Evolutionary conservation across 92 coral and sea anemone species (phyloP).

Genomic region (Paragorgia papillata): DNA sequence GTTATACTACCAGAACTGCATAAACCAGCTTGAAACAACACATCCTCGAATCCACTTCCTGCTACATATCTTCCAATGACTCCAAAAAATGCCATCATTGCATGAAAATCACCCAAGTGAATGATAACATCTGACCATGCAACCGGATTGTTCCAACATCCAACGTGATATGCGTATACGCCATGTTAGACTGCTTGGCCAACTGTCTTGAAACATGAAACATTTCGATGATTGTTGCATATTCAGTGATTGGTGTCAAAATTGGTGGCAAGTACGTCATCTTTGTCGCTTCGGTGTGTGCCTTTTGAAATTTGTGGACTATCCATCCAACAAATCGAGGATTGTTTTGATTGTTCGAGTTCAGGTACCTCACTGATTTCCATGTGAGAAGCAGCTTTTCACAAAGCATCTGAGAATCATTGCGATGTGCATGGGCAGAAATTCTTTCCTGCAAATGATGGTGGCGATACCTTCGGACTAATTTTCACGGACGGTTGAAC

Average conservation of each 20-base stretch:
- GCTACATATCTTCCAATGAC: conserved; percentile 5
- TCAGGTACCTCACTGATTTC: conserved; percentile 26
- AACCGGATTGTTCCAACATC: conserved; percentile 20
- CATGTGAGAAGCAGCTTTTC: conserved; percentile 12
- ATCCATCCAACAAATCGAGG: conserved; percentile 33
- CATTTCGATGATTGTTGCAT: conserved; percentile 21
- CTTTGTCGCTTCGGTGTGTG: conserved; percentile 8
- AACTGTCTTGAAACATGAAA: conserved; percentile 10
- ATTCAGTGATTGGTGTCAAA: conserved; percentile 18
- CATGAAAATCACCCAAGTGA: conserved; percentile 34
- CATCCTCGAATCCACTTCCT: conserved; percentile 34
- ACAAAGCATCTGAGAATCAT: neutral
- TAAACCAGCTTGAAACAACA: conserved; percentile 21
- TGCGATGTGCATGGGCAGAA: neutral
- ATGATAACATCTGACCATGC: conserved; percentile 22
- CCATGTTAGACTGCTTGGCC: conserved; percentile 32
- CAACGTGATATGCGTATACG: too few relatives aligned
- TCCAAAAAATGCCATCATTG: too few relatives aligned
- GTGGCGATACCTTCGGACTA: conserved; percentile 20
- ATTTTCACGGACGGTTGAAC: neutral
- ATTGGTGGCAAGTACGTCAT: conserved; percentile 34
- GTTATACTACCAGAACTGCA: conserved; percentile 24
- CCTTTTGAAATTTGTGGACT: conserved; percentile 1
- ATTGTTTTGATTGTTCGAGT: neutral
- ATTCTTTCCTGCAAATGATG: conserved; percentile 14